A percentile compares a stretch with the other conserved stretches of the same genome.
These are phyloP conservation scores for Imbricaverruca yamaguchii DNA, from an alignment of 2,888 invertebrate species.

Conservation along the genomic window DNA sequence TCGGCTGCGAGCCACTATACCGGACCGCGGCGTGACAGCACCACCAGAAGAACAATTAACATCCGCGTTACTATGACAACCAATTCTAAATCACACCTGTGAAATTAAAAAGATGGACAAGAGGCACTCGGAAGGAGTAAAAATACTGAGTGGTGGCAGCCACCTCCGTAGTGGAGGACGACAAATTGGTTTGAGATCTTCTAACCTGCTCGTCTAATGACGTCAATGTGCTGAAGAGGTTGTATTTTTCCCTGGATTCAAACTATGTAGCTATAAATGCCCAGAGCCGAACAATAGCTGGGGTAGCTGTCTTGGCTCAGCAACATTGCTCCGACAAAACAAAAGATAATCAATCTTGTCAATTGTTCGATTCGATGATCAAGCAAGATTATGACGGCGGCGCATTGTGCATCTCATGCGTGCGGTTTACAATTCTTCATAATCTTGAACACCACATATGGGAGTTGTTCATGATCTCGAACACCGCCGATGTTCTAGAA, in stretches of 20 bases:
- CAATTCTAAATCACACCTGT: neutral
- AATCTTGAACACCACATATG: too few species aligned
- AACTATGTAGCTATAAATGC: neutral
- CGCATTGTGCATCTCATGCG: too few species aligned
- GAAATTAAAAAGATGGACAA: slow-evolving; percentile 13
- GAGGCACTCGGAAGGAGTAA: neutral
- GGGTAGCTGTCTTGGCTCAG: neutral
- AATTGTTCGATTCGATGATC: too few species aligned
- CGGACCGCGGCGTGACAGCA: neutral
- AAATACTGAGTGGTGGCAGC: slow-evolving; percentile 4
- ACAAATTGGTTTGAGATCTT: slow-evolving; percentile 1
- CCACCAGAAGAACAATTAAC: neutral
- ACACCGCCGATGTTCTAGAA: too few species aligned
- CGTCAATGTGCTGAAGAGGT: slow-evolving; percentile 1
- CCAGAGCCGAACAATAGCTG: neutral
- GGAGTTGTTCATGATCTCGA: too few species aligned
- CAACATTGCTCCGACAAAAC: too few species aligned
- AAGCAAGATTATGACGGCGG: too few species aligned
- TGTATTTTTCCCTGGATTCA: neutral
- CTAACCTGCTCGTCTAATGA: slow-evolving; percentile 8
- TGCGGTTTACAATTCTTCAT: too few species aligned
- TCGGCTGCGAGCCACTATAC: too few species aligned
- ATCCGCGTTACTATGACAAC: neutral
- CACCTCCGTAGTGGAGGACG: neutral
- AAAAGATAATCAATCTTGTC: too few species aligned